These are phyloP conservation scores for Cosmia pyralina DNA, from an alignment of 2,888 invertebrate genomes.

Conservation along the genomic window DNA sequence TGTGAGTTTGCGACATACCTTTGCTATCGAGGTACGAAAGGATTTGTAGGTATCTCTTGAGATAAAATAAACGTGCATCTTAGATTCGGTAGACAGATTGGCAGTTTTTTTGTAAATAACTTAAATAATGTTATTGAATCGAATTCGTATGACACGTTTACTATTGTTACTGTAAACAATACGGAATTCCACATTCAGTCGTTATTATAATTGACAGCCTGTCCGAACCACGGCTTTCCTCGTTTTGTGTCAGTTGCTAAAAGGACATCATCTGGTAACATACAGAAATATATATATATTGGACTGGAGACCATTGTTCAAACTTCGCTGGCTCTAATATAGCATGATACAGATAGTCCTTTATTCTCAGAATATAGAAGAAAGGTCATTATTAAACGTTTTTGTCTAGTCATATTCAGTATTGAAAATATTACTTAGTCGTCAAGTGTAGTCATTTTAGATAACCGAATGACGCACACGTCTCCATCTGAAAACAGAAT, in stretches of 20 bases:
- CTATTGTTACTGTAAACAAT: slow-evolving; percentile 37
- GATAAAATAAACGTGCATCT: slow-evolving; percentile 35
- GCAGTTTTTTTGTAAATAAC: background rate
- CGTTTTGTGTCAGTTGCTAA: slow-evolving; percentile 28
- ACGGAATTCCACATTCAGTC: slow-evolving; percentile 27
- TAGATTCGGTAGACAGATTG: slow-evolving; percentile 16
- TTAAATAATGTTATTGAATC: slow-evolving; percentile 10
- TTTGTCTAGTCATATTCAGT: slow-evolving; percentile 6
- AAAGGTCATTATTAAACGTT: slow-evolving; percentile 4
- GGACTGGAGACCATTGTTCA: slow-evolving; percentile 1
- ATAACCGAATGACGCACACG: slow-evolving; percentile 48
- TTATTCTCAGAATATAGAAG: too few species aligned
- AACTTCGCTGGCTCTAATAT: slow-evolving; percentile 1
- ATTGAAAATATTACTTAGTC: slow-evolving; percentile 1
- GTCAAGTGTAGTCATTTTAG: slow-evolving; percentile 39
- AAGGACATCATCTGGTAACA: slow-evolving; percentile 28
- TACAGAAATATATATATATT: slow-evolving; percentile 11
- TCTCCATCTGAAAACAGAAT: slow-evolving; percentile 29
- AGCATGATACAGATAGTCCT: background rate
- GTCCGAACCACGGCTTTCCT: slow-evolving; percentile 37
- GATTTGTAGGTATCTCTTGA: slow-evolving; percentile 22
- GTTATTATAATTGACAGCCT: slow-evolving; percentile 44
- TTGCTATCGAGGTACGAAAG: slow-evolving; percentile 45
- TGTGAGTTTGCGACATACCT: slow-evolving; percentile 45
- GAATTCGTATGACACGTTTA: slow-evolving; percentile 16